Base-by-base conservation (phyloP, 2,888 invertebrate species). In the Oscheius sp. region DNA sequence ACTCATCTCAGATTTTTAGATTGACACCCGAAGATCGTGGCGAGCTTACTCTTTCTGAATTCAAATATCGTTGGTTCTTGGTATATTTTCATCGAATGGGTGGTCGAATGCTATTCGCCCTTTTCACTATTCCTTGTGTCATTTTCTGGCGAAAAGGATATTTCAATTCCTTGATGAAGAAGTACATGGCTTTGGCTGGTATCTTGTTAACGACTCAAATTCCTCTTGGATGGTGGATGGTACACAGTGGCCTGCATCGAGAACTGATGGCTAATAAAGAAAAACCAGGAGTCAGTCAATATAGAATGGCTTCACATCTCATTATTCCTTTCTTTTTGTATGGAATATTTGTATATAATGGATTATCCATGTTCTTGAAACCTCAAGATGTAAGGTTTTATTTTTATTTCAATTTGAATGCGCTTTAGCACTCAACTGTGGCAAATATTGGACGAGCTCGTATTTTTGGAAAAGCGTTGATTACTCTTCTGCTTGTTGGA, bases 211-310 rank as follows among this genome's bases (percentile, higher is more conserved):
- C 25, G 21, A 21, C 53, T 18, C 53, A 53, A 21, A 53, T 53
- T 21, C 53, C 53, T 23, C 21, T 53, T n/a, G 53, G 53, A 53
- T 53, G 53, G 53, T 53, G 21, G 18, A 53, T 53, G 53, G 23
- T 53, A 1, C 21, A 53, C 21, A 53, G 53, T 21, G 53, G 53
- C 12, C 21, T 53, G 12, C 21, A 53, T 53, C 53, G 53, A 53
- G 25, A 53, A 2, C 53, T 53, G 1, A 53, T 53, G 53, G 53
- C 53, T 7, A 53, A 53, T 21, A 53, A 53, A 21, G 25, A 53
- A 21, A 53, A 53, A 25, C 53, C 53, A n/a, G 53, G 53, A 53
- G 53, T 53, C 53, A 53, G 53, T 53, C 53, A 53, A 21, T 53
- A 53, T 21, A 21, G 53, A 53, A 53, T 53, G 53, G 53, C 53